Conservation (phyloP, 2,888 invertebrate genomes). For the Timema cristinae region DNA sequence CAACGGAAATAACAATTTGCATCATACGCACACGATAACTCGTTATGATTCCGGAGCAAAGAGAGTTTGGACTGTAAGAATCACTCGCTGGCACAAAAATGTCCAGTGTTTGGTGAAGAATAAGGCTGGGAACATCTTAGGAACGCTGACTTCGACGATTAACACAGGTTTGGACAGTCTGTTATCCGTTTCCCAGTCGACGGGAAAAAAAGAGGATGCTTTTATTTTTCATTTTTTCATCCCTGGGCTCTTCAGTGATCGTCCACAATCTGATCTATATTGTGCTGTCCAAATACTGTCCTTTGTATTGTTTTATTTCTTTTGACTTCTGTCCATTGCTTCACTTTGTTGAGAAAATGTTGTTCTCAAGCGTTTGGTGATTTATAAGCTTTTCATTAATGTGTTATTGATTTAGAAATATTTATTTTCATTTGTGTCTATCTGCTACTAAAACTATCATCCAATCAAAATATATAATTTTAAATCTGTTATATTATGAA, state of each 20-base stretch:
- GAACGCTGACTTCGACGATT: conserved; percentile 41
- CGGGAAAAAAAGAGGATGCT: neutral
- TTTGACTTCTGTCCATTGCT: too few relatives aligned
- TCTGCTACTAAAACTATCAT: too few relatives aligned
- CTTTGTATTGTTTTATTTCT: neutral
- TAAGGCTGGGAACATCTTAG: conserved; percentile 39
- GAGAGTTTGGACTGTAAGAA: conserved; percentile 29
- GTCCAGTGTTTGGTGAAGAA: conserved; percentile 42
- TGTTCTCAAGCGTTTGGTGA: too few relatives aligned
- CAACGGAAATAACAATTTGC: conserved; percentile 9
- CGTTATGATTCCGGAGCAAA: conserved; percentile 30
- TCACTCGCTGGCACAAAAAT: conserved; percentile 39
- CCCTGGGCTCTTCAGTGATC: conserved; percentile 12
- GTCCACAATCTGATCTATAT: neutral
- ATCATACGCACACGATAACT: conserved; percentile 15
- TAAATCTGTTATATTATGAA: too few relatives aligned
- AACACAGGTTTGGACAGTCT: conserved; percentile 40
- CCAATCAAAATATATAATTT: too few relatives aligned
- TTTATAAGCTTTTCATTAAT: too few relatives aligned
- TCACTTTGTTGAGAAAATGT: too few relatives aligned
- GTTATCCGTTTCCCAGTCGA: neutral
- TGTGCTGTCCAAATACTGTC: conserved; percentile 2
- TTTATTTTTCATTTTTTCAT: neutral
- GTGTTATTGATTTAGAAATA: too few relatives aligned
- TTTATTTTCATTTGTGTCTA: too few relatives aligned